Evolutionary conservation across 2,888 invertebrate species (phyloP), one percentile per base, ranked within the genome.

Genomic region (Eupithecia insigniata): DNA sequence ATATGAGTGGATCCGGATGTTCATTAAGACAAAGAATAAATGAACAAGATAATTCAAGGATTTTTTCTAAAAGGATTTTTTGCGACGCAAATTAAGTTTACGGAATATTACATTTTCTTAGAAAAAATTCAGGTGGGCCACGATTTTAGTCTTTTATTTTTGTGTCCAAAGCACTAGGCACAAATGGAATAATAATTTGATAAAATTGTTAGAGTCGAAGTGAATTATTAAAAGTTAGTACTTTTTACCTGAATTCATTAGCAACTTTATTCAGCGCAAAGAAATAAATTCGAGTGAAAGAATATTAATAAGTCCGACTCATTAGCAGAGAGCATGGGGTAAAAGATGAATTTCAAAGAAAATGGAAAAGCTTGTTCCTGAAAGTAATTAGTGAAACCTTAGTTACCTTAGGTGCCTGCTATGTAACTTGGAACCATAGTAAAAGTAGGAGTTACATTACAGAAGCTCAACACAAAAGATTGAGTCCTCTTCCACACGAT

Each of bases 251-350:
- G 60, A 71, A 73, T 75, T 77, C 75, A 73, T 76, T 76, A 75
- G 69, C 62, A 76, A 76, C 75, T 74, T 77, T n/a, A n/a, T n/a
- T 74, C 77, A 77, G 75, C 66, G 73, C 65, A 72, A 70, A 71
- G 70, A 75, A 75, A 77, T 74, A 71, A 72, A 71, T 71, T 73
- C 30, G 66, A 67, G 69, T 69, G 61, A 72, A 74, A 75, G 76
- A 79, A 77, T 78, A 79, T 76, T 79, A 76, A 78, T 74, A 70
- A 78, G 78, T 69, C 68, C 65, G 60, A 72, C 66, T 78, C 72
- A 77, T 79, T 79, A 77, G 78, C 69, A 74, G 60, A 51, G 68
- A 64, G 64, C 64, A 69, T 66, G 67, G 55, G 28, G 72, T 67
- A 74, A 70, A 65, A 76, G 72, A 67, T 61, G 66, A 67, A 71